Conservation (phyloP, 2,888 invertebrate genomes). For the Mesorhabditis belari region DNA sequence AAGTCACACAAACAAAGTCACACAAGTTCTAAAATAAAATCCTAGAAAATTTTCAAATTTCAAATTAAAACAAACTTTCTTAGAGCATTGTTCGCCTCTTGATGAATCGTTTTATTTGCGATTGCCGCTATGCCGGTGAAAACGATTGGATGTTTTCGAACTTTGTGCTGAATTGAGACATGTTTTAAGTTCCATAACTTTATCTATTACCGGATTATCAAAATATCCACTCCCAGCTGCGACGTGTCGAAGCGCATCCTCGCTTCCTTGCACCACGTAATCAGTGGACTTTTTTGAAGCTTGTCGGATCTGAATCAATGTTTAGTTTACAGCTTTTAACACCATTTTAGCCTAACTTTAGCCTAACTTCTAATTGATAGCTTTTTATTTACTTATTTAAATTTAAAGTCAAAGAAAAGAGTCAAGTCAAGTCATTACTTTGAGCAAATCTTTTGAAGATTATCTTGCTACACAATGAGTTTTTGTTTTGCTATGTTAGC, state of each 20-base stretch:
- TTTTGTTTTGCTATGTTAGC: too few species aligned
- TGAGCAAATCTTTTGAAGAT: neutral
- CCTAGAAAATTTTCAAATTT: too few species aligned
- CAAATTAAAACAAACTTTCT: neutral
- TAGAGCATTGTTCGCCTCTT: neutral
- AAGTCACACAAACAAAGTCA: neutral
- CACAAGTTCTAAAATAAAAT: too few species aligned
- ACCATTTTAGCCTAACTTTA: too few species aligned
- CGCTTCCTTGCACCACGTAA: neutral
- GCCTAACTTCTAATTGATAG: too few species aligned
- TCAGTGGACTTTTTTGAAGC: neutral
- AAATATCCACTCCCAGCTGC: neutral
- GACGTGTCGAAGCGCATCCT: neutral
- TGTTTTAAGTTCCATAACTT: too few species aligned
- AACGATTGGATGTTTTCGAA: neutral
- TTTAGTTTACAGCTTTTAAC: too few species aligned
- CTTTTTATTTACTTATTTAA: too few species aligned
- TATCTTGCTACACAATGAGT: neutral
- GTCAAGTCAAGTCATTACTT: too few species aligned
- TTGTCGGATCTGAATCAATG: neutral
- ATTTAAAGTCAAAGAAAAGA: too few species aligned
- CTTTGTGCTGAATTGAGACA: too few species aligned
- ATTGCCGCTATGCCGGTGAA: neutral
- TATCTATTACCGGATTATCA: neutral
- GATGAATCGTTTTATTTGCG: neutral